phyloP scores from a whole-genome alignment of 2,888 invertebrate genomes.

The Globia sparganii region DNA sequence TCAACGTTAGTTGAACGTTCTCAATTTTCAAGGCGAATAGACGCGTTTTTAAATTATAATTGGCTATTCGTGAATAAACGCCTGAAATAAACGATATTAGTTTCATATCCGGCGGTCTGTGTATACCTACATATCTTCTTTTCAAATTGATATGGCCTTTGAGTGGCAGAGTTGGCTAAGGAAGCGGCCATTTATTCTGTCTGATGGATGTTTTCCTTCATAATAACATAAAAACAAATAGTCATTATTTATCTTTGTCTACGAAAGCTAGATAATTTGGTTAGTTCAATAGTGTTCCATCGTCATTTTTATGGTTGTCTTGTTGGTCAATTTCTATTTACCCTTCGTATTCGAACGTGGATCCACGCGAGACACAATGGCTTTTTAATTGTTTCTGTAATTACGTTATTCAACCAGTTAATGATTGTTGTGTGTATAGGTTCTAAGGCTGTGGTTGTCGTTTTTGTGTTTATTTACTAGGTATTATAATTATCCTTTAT shows the following conservation, averaged over 20 bases:
- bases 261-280: constrained; percentile 33
- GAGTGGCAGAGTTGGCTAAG: neutral
- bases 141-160: constrained; percentile 50
- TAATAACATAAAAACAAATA: constrained; percentile 31
- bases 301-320: constrained; percentile 4
- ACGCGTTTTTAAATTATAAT: constrained; percentile 57
- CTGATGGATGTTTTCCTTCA: constrained; percentile 34
- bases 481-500: neutral
- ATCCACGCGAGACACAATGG: neutral
- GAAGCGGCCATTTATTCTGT: constrained; percentile 25
- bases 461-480: neutral
- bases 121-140: constrained; percentile 16
- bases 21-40: constrained; percentile 54
- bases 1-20: constrained; percentile 32
- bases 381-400: neutral
- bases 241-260: constrained; percentile 30
- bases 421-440: neutral
- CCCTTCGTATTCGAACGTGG: neutral
- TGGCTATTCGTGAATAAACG: constrained; percentile 60
- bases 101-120: constrained; percentile 55
- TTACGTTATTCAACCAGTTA: neutral
- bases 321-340: constrained; percentile 20
- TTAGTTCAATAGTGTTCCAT: constrained; percentile 3
- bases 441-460: no score
- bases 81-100: constrained; percentile 61